These are phyloP conservation scores for Nudaria mundana DNA, from an alignment of 2,888 invertebrate genomes.

Conservation along the genomic window DNA sequence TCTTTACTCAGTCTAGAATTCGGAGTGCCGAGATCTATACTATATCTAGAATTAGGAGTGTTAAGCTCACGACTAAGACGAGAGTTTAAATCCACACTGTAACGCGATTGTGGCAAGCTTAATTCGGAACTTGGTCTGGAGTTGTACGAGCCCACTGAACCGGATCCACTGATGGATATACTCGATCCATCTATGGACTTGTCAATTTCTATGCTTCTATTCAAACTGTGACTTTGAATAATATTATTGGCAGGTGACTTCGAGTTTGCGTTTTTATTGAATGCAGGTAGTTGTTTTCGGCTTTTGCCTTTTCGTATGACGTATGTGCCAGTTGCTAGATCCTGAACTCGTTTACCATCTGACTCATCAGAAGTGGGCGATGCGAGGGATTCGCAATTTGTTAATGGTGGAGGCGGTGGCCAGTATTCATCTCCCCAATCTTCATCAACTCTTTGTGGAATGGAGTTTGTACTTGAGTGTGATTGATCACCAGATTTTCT, in stretches of 20 bases:
- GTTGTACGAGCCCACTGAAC: constrained; percentile 81
- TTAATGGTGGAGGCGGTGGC: constrained; percentile 86
- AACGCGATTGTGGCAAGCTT: constrained; percentile 81
- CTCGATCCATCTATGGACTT: constrained; percentile 75
- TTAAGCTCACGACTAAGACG: constrained; percentile 80
- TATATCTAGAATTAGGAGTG: constrained; percentile 84
- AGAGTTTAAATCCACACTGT: constrained; percentile 79
- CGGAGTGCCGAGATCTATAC: constrained; percentile 84
- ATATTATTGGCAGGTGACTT: constrained; percentile 61
- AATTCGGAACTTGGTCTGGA: constrained; percentile 83
- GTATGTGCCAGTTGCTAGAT: constrained; percentile 85
- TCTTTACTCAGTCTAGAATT: constrained; percentile 81
- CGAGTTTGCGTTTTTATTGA: constrained; percentile 76
- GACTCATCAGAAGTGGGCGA: constrained; percentile 85
- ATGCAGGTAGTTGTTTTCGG: constrained; percentile 83
- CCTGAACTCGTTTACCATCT: constrained; percentile 58
- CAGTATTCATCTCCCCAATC: constrained; percentile 85
- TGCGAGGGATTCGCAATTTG: constrained; percentile 84
- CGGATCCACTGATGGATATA: constrained; percentile 75
- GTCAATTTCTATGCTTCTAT: constrained; percentile 71
- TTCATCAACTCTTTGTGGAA: constrained; percentile 83
- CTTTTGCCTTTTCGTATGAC: constrained; percentile 89
- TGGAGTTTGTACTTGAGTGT: constrained; percentile 86
- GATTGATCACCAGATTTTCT: constrained; percentile 81
- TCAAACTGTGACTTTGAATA: constrained; percentile 70